Percentiles rank a stretch among this genome's conserved stretches.
These are phyloP conservation scores for Camptogramma bilineatum DNA, from an alignment of 2,888 invertebrate species.

Conservation along the genomic window DNA sequence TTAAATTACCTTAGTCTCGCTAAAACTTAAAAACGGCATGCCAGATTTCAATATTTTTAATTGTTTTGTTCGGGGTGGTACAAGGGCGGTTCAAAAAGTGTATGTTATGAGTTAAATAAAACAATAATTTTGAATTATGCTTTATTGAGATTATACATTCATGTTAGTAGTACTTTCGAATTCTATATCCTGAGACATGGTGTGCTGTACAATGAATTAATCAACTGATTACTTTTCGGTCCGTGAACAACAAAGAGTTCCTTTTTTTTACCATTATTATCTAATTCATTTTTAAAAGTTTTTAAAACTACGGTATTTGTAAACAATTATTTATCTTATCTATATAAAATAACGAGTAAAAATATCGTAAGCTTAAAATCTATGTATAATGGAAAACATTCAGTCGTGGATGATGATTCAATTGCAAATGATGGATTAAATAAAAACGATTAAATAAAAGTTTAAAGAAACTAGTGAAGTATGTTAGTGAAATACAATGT, in stretches of 20 bases:
- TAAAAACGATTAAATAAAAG: background rate
- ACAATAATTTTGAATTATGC: slow-evolving; percentile 10
- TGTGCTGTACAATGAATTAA: background rate
- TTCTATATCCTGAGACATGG: slow-evolving; percentile 1
- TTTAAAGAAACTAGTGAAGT: background rate
- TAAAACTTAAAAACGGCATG: too few relatives aligned
- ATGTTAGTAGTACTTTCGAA: background rate
- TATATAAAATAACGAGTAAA: background rate
- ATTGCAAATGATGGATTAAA: background rate
- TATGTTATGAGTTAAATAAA: slow-evolving; percentile 7
- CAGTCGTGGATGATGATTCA: slow-evolving; percentile 8
- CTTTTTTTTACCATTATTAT: too few relatives aligned
- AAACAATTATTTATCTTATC: background rate
- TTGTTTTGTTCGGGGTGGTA: too few relatives aligned
- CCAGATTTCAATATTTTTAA: too few relatives aligned
- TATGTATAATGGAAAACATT: slow-evolving; percentile 8
- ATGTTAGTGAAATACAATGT: background rate
- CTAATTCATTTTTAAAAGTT: background rate
- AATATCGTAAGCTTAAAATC: background rate
- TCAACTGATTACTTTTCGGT: too few relatives aligned
- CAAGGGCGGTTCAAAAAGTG: too few relatives aligned
- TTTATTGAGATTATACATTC: slow-evolving; percentile 23
- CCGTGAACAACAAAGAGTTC: too few relatives aligned
- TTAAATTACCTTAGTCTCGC: too few relatives aligned
- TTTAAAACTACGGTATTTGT: background rate